Evolutionary conservation across 2,888 invertebrate species (phyloP), one percentile per base, ranked within the genome.

Genomic region (Ligdia adustata): DNA sequence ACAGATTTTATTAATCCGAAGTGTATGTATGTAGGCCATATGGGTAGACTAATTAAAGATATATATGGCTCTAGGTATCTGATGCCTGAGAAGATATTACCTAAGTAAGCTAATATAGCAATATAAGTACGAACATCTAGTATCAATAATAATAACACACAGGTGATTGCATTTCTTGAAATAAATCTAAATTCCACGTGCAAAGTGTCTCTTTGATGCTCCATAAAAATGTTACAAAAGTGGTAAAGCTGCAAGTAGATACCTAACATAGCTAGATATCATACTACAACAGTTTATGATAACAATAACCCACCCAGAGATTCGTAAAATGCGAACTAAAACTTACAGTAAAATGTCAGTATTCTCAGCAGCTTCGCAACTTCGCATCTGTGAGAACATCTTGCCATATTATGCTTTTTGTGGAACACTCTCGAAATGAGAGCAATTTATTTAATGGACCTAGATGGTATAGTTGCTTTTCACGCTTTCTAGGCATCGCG

Each of bases 361-460:
- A 64, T 59, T 61, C 57, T 49, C 59, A 42, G 51, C 52, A 45
- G 53, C 54, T 62, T 62, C 60, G 63, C 67, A 72, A 68, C 62
- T 68, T 64, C 58, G 62, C 62, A 64, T 69, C 62, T 61, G 54
- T 46, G 58, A 64, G 63, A 70, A 74, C 71, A 69, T 69, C 66
- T 71, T 66, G 61, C 59, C 62, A 62, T 66, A 69, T 69, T 64
- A 66, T 62, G 63, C 66, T 72, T 69, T 71, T 68, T 69, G 68
- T 66, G 57, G 57, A 62, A 62, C 65, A 65, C 66, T 68, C 66
- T 66, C 66, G 55, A 72, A 76, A 72, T 69, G 69, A 65, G 69
- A 69, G 80, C 79, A 83, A 82, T 84, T 81, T 82, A 77, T 82
- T 75, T 82, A 83, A 82, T 83, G 81, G 79, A 70, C 68, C 64